phyloP scores from a whole-genome alignment of 2,113 vertebrate species.

The Rhinopomastus cyanomelas region DNA sequence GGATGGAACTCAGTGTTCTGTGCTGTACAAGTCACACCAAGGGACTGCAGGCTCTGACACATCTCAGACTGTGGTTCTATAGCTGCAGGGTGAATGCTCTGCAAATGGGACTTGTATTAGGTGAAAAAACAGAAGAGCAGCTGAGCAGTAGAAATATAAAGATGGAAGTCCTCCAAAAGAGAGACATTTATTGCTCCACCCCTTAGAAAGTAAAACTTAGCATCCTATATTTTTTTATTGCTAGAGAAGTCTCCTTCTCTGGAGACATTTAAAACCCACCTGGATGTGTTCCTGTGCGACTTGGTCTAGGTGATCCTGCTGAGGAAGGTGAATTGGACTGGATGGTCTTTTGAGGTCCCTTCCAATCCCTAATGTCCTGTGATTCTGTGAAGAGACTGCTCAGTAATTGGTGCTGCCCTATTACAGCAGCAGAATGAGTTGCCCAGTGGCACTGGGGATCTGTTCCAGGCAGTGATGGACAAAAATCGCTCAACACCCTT shows the following conservation, averaged over 20 bases:
- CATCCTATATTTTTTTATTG: conserved; percentile 36
- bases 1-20: background rate
- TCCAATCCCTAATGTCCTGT: too few relatives aligned
- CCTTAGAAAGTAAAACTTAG: conserved; percentile 16
- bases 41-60: background rate
- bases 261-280: too few relatives aligned
- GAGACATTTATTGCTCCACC: background rate
- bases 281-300: too few relatives aligned
- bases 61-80: background rate
- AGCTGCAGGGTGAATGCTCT: background rate
- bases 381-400: too few relatives aligned
- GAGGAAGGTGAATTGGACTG: too few relatives aligned
- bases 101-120: background rate
- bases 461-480: background rate
- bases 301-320: too few relatives aligned
- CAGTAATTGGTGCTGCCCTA: conserved; percentile 47
- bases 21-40: background rate
- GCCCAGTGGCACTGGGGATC: background rate
- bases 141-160: background rate
- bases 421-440: conserved; percentile 52
- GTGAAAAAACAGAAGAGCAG: background rate
- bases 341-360: too few relatives aligned
- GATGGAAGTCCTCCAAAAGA: conserved; percentile 29
- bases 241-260: conserved; percentile 36
- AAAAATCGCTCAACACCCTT: background rate